Conservation (phyloP, 2,797 vertebrate genomes). For the Pangasius djambal region DNA sequence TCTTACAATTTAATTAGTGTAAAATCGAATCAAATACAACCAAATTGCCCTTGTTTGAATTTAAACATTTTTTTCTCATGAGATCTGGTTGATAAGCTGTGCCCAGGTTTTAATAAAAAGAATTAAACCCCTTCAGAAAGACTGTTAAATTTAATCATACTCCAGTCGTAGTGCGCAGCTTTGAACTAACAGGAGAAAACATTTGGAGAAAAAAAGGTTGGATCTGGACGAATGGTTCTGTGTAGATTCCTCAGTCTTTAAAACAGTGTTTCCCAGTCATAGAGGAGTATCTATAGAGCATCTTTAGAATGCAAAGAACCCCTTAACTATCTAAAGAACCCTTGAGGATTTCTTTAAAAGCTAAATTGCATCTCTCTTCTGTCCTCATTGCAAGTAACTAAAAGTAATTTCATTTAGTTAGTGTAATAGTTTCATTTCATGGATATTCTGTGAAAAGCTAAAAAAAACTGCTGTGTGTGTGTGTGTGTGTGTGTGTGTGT, state of each 20-base stretch:
- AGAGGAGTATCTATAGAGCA: not conserved
- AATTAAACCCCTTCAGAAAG: not conserved
- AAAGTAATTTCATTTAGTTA: not conserved
- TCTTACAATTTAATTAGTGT: not conserved
- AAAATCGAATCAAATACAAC: not conserved
- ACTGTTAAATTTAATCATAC: not conserved
- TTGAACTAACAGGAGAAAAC: not conserved
- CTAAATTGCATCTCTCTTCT: not conserved
- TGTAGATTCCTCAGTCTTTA: not conserved
- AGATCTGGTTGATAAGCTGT: not conserved
- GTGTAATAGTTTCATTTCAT: not conserved
- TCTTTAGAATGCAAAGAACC: not conserved
- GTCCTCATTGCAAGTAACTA: not conserved
- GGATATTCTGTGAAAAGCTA: constrained; percentile 7
- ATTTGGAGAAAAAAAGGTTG: not conserved
- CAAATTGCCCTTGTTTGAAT: not conserved
- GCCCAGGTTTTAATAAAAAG: not conserved
- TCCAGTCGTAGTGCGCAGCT: not conserved
- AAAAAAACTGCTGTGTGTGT: not conserved
- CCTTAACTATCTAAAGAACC: not conserved
- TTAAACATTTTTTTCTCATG: not conserved
- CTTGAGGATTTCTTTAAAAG: not conserved
- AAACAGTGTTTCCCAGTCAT: not conserved
- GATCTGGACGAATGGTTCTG: not conserved
- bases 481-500: not conserved